Evolutionary conservation across 2,888 invertebrate genomes (phyloP).

Genomic region (Phalera bucephala): DNA sequence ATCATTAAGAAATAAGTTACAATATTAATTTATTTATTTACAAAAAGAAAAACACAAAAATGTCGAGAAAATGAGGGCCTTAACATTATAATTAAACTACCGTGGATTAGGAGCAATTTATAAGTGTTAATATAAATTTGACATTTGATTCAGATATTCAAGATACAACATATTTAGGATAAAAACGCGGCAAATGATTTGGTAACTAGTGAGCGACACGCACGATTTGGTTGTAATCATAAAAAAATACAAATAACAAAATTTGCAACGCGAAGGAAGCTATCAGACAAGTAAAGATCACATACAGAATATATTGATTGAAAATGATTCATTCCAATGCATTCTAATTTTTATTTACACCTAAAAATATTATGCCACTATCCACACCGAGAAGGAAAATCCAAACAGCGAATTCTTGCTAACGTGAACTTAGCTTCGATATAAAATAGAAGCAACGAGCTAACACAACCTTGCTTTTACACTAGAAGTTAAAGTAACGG

Average conservation of each 20-base stretch:
- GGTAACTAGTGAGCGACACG: constrained; percentile 17
- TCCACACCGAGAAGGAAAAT: neutral
- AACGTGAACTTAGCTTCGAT: neutral
- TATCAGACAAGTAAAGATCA: constrained; percentile 9
- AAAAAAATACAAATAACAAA: constrained; percentile 10
- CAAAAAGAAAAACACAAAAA: constrained; percentile 30
- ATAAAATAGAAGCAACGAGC: constrained; percentile 22
- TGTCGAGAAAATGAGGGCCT: constrained; percentile 25
- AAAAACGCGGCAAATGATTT: constrained; percentile 27
- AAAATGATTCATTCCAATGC: constrained; percentile 35
- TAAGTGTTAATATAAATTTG: constrained; percentile 15
- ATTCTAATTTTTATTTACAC: constrained; percentile 13
- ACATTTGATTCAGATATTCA: constrained; percentile 28
- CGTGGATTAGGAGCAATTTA: constrained; percentile 17
- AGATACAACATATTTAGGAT: constrained; percentile 11
- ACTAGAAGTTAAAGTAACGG: constrained; percentile 21
- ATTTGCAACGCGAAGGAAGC: constrained; percentile 10
- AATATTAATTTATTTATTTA: constrained; percentile 40
- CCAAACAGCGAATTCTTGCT: neutral
- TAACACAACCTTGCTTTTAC: constrained; percentile 33
- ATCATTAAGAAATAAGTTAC: constrained; percentile 44
- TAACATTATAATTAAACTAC: constrained; percentile 21
- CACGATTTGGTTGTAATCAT: constrained; percentile 15
- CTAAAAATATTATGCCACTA: neutral
- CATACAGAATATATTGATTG: constrained; percentile 32